Evolutionary conservation across 2,888 invertebrate species (phyloP).

Genomic region (Drosophila yooni): DNA sequence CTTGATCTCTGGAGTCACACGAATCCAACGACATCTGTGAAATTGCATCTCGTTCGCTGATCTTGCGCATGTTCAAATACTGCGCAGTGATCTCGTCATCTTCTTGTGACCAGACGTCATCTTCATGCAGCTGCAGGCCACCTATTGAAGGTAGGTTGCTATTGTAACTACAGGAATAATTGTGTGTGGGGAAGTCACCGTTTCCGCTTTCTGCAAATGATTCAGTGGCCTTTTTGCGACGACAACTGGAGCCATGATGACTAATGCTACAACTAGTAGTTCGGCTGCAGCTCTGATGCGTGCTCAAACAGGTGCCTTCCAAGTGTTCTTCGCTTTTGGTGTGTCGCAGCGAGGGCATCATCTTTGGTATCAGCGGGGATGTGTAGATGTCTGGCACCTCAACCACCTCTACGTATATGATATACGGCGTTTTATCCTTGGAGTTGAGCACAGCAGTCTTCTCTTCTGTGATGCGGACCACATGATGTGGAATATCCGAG

Average conservation of each 20-base stretch:
- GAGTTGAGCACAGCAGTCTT: constrained; percentile 99
- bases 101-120: constrained; percentile 94
- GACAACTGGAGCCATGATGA: constrained; percentile 70
- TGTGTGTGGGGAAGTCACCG: constrained; percentile 48
- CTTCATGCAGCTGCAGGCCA: constrained; percentile 88
- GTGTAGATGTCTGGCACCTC: constrained; percentile 93
- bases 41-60: constrained; percentile 91
- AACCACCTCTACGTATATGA: constrained; percentile 98
- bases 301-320: constrained; percentile 80
- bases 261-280: constrained; percentile 81
- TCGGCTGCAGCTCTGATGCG: constrained; percentile 74
- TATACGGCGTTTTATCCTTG: constrained; percentile 95
- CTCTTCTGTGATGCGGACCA: constrained; percentile 98
- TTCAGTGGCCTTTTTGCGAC: constrained; percentile 65
- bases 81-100: constrained; percentile 96
- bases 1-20: constrained; percentile 90
- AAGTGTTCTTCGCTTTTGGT: constrained; percentile 98
- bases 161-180: constrained; percentile 40
- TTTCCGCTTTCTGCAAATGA: constrained; percentile 35
- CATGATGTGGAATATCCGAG: constrained; percentile 93
- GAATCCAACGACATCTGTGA: constrained; percentile 96
- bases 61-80: constrained; percentile 89
- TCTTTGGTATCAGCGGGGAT: constrained; percentile 95
- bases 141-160: constrained; percentile 49
- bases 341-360: constrained; percentile 93